These are phyloP conservation scores for Thereva unica DNA, from an alignment of 2,888 invertebrate species.

Conservation along the genomic window DNA sequence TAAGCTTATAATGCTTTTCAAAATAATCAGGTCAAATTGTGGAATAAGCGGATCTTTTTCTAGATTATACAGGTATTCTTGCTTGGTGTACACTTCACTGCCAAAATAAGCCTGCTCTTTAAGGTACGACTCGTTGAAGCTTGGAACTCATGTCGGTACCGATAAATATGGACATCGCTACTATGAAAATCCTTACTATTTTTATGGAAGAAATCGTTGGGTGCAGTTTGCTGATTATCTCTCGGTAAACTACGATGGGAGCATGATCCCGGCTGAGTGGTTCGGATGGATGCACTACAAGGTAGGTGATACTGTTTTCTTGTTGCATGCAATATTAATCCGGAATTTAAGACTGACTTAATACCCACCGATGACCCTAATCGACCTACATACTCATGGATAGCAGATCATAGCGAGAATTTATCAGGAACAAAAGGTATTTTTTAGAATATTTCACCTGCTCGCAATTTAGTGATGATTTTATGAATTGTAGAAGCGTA, in stretches of 20 bases:
- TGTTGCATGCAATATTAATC: not conserved
- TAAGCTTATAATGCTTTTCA: no score
- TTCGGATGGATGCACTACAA: conserved; percentile 97
- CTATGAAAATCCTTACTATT: conserved; percentile 85
- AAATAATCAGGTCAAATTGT: no score
- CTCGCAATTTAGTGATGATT: no score
- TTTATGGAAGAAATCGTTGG: conserved; percentile 94
- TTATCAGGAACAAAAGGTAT: conserved; percentile 73
- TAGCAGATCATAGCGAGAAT: conserved; percentile 83
- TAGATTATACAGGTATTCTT: no score
- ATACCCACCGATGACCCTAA: conserved; percentile 64
- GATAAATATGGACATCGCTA: conserved; percentile 95
- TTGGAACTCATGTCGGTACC: conserved; percentile 78
- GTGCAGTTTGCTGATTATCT: conserved; percentile 81
- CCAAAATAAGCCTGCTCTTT: no score
- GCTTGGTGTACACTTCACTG: no score
- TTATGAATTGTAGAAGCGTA: conserved; percentile 63
- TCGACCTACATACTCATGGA: conserved; percentile 84
- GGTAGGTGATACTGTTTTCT: conserved; percentile 50
- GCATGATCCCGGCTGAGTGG: conserved; percentile 95
- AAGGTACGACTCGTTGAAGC: conserved; percentile 82
- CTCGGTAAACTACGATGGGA: conserved; percentile 70
- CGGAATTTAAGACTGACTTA: conserved; percentile 53
- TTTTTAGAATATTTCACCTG: not conserved
- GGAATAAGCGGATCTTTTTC: no score